These are phyloP conservation scores for Ophion ventricosus DNA, from an alignment of 2,888 invertebrate genomes.

Conservation along the genomic window DNA sequence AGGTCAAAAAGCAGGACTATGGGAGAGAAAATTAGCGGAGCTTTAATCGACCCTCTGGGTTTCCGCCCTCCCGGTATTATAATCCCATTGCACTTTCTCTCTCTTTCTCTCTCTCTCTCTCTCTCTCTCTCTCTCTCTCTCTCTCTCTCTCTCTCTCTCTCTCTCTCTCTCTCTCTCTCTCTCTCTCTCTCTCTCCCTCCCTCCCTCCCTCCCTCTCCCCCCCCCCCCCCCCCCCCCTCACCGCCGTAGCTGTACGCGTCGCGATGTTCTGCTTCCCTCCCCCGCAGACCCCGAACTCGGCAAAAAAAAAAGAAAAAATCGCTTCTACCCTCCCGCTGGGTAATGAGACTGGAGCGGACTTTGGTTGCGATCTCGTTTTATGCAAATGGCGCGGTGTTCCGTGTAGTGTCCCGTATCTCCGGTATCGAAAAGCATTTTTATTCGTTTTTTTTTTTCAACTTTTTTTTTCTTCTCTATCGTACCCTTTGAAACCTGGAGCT, in stretches of 20 bases:
- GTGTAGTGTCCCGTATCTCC: neutral
- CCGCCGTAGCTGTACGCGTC: too few relatives aligned
- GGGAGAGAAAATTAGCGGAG: conserved; percentile 73
- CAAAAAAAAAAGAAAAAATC: conserved; percentile 35
- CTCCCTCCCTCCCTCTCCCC: neutral
- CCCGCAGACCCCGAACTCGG: neutral
- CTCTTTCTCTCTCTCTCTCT: conserved; percentile 7
- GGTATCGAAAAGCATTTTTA: conserved; percentile 56
- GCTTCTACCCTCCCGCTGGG: conserved; percentile 33
- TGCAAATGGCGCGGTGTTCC: conserved; percentile 63
- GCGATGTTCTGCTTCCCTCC: neutral
- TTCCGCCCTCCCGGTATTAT: conserved; percentile 68
- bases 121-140: neutral
- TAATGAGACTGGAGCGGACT: conserved; percentile 47
- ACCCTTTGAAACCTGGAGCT: conserved; percentile 29
- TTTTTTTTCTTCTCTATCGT: neutral
- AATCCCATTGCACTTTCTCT: conserved; percentile 67
- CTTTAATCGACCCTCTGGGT: conserved; percentile 70
- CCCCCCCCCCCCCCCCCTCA: too few relatives aligned
- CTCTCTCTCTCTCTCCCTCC: too few relatives aligned
- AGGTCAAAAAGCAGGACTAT: conserved; percentile 53
- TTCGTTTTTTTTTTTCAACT: neutral
- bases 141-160: conserved; percentile 28
- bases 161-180: conserved; percentile 11
- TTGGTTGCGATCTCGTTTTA: conserved; percentile 65